These are phyloP conservation scores for Oryzias dopingdopingensis DNA, from an alignment of 2,797 vertebrate genomes.

Conservation along the genomic window DNA sequence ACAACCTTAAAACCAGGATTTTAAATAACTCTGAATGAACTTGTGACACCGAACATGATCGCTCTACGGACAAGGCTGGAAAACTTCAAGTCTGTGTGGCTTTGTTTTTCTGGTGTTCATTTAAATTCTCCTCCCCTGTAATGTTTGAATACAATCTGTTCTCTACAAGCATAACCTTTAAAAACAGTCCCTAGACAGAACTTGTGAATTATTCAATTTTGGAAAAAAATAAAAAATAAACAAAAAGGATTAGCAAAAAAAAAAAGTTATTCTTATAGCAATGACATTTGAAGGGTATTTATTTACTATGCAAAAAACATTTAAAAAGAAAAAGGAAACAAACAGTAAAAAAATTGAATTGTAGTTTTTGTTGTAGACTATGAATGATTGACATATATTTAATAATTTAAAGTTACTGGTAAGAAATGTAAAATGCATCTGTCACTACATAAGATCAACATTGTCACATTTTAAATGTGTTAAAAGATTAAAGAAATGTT, in stretches of 20 bases:
- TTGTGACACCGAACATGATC: slow-evolving; percentile 16
- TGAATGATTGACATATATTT: too few species aligned
- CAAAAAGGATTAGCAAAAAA: too few species aligned
- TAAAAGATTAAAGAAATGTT: neutral
- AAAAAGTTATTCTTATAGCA: too few species aligned
- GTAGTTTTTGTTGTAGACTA: too few species aligned
- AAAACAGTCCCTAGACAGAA: slow-evolving; percentile 32
- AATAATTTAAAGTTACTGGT: too few species aligned
- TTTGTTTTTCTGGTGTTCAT: slow-evolving; percentile 30
- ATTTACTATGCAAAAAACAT: too few species aligned
- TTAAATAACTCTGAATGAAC: slow-evolving; percentile 7
- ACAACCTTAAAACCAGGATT: neutral
- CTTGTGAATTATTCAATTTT: slow-evolving; percentile 47
- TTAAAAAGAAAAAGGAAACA: too few species aligned
- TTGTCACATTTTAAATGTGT: neutral
- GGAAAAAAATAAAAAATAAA: slow-evolving; percentile 5
- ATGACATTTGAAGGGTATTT: too few species aligned
- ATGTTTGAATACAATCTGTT: slow-evolving; percentile 58
- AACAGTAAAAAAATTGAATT: too few species aligned
- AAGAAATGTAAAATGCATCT: slow-evolving; percentile 2
- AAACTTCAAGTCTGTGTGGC: slow-evolving; percentile 31
- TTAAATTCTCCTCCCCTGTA: slow-evolving; percentile 39
- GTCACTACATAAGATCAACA: neutral
- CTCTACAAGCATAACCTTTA: slow-evolving; percentile 55
- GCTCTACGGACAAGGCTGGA: slow-evolving; percentile 1